Evolutionary conservation across 2,113 vertebrate genomes (phyloP), one percentile per base, ranked within the genome.

Genomic region (Platysternon megacephalum): DNA sequence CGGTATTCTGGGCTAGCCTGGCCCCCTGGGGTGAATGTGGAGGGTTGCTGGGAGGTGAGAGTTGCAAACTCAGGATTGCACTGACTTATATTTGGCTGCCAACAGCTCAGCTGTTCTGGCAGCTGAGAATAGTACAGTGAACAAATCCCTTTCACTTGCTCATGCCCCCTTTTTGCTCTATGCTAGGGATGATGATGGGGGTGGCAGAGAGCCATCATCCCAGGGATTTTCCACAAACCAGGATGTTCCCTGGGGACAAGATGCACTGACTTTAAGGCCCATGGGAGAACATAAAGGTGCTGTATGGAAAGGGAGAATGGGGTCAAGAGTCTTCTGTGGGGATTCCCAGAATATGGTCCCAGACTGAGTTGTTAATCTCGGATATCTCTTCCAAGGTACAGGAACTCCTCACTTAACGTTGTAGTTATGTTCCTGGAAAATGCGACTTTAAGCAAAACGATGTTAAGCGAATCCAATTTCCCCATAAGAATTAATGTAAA

Each of bases 91-190:
- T 84, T 81, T 44, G 8, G 46, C 26, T 2, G 6, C 56, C 53
- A 86, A 88, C 17, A 82, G 7, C 3, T 86, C 7, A 9, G 12
- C 14, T 86, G 4, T 32, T 91, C 29, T 56, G 14, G 28, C 10
- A 24, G 28, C 44, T 88, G 22, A 86, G 58, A 92, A 74, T 4
- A 49, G 8, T 56, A 29, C 7, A 29, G 1, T 29, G 42, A 22
- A 16, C 13, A 61, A 84, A 79, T 14, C 58, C 19, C 19, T 68
- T 42, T 24, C 11, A 1, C 32, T 32, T 26, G 84, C 5, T 14
- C 0, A 0, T 1, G 11, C 32, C 58, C 83, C 21, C 19, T 81
- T 2, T 3, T 89, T 81, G n/a, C 24, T 46, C 32, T 2, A 2
- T 72, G 3, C 84, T 44, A 91, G 13, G 52, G 21, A 86, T 4